Evolutionary conservation across 2,113 vertebrate genomes (phyloP).

Genomic region (Ictalurus furcatus): DNA sequence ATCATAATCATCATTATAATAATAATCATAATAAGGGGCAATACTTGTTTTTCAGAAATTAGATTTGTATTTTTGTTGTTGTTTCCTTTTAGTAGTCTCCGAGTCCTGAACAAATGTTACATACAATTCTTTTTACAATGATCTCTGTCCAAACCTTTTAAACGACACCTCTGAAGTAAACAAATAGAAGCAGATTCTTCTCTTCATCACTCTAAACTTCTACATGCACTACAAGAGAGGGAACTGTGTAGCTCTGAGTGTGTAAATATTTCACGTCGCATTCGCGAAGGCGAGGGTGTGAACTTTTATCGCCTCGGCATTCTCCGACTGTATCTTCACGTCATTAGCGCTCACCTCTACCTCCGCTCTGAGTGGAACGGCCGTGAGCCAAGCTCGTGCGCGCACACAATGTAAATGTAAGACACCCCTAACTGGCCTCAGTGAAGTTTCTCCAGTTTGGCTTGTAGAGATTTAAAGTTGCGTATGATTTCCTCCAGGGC

Average conservation of each 20-base stretch:
- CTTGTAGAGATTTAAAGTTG: slow-evolving; percentile 94
- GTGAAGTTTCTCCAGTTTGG: slow-evolving; percentile 90
- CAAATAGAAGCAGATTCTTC: neutral
- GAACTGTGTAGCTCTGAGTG: neutral
- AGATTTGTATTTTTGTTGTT: neutral
- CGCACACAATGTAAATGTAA: neutral
- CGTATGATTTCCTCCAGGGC: slow-evolving; percentile 82
- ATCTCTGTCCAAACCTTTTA: neutral
- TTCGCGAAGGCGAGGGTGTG: neutral
- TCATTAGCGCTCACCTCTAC: neutral
- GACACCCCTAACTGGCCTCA: slow-evolving; percentile 62
- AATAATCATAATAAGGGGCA: too few relatives aligned
- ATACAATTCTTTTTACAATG: neutral
- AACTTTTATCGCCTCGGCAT: neutral
- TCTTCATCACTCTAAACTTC: neutral
- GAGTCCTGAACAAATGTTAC: neutral
- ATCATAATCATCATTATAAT: neutral
- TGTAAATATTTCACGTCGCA: slow-evolving; percentile 7
- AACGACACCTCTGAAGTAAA: neutral
- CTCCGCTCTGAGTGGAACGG: neutral
- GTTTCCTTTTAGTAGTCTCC: neutral
- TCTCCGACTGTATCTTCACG: neutral
- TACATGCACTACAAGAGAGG: neutral
- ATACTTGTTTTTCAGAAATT: neutral
- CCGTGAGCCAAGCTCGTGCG: slow-evolving; percentile 24